Evolutionary conservation across 2,888 invertebrate genomes (phyloP), one percentile per base, ranked within the genome.

Genomic region (Sympetrum striolatum): DNA sequence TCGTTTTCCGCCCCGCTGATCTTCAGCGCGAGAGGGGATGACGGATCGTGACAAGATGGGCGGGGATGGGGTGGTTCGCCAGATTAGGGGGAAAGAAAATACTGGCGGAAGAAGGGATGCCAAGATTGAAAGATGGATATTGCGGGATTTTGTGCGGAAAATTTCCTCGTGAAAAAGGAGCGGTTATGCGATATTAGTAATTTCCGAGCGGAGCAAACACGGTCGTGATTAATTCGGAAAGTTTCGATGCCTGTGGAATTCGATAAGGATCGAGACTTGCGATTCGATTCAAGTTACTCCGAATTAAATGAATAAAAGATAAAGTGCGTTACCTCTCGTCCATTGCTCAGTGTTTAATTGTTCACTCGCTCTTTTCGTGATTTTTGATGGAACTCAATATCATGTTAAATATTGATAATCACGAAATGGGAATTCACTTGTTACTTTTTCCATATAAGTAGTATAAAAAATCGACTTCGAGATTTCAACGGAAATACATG

Each of bases 31-130:
- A 60, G 60, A 37, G 64, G 58, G 86, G 53, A 82, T 82, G 58
- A 58, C 39, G 82, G 82, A 82, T 82, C 82, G 82, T 82, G 82
- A 82, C 82, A 82, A 53, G 82, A 58, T 53, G 82, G 82, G 82
- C 82, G 82, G 53, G 82, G 82, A 82, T 58, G 15, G 58, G 35
- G 53, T 81, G 35, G 53, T 81, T 22, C 18, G 53, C 14, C n/a
- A n/a, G 81, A 81, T 64, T 25, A 64, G 25, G 81, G 48, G 53
- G 25, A 44, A 22, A 39, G 39, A 10, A 22, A 22, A 44, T 10
- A n/a, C 39, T 48, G 53, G 25, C n/a, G 31, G 58, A 35, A 6
- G 81, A 81, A 81, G 48, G 58, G 58, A 82, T 14, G 82, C 82
- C 58, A 81, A 81, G 82, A 58, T 82, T 35, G 82, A 58, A 58